Evolutionary conservation across 2,888 invertebrate genomes (phyloP).

Genomic region (Acronicta aceris): DNA sequence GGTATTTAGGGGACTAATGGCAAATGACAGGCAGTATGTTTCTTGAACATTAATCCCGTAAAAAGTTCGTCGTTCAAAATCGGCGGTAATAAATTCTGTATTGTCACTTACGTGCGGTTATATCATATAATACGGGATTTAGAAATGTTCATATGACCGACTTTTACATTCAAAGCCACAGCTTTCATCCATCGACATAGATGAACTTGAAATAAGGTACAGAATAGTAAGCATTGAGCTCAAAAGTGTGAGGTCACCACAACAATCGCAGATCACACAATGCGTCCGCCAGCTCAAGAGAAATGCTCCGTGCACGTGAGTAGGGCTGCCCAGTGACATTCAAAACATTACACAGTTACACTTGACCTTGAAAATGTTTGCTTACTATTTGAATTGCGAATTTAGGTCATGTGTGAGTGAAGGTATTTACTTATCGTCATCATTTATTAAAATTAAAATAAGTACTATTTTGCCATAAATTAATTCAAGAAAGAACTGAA

Average conservation of each 20-base stretch:
- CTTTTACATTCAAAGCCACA: slow-evolving; percentile 1
- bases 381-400: slow-evolving; percentile 11
- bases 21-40: too few relatives aligned
- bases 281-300: slow-evolving; percentile 28
- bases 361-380: slow-evolving; percentile 29
- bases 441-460: too few relatives aligned
- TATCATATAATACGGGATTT: neutral
- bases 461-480: too few relatives aligned
- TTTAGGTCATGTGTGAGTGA: slow-evolving; percentile 8
- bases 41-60: too few relatives aligned
- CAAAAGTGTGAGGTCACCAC: slow-evolving; percentile 21
- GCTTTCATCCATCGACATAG: slow-evolving; percentile 1
- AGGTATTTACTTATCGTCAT: slow-evolving; percentile 6
- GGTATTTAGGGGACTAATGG: too few relatives aligned
- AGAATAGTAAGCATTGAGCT: slow-evolving; percentile 12
- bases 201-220: slow-evolving; percentile 22
- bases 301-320: slow-evolving; percentile 25
- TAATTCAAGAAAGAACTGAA: too few relatives aligned
- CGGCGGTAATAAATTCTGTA: too few relatives aligned
- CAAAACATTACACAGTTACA: slow-evolving; percentile 4
- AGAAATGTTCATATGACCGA: neutral
- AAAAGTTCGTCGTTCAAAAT: too few relatives aligned
- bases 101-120: neutral
- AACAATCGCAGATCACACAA: slow-evolving; percentile 22
- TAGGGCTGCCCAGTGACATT: slow-evolving; percentile 24